Evolutionary conservation across 2,113 vertebrate species (phyloP).

Genomic region (Panthera uncia): DNA sequence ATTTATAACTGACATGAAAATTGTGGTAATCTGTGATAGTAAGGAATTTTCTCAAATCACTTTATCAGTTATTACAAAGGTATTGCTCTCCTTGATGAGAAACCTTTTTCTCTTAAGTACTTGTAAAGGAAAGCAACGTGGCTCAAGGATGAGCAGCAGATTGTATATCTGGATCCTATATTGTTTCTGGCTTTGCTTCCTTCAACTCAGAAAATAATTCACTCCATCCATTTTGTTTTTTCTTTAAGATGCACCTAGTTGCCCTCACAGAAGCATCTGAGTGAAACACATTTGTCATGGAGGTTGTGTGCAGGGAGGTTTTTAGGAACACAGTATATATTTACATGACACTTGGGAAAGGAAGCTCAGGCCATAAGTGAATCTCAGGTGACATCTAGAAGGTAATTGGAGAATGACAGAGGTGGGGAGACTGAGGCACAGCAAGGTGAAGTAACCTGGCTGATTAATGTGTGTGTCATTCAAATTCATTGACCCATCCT

Average conservation of each 20-base stretch:
- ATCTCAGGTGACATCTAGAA: background rate
- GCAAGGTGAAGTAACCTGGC: background rate
- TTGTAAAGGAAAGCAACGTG: background rate
- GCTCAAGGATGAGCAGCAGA: background rate
- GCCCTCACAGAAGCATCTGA: background rate
- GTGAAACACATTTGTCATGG: background rate
- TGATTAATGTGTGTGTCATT: constrained; percentile 46
- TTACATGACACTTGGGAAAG: background rate
- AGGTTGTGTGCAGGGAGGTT: background rate
- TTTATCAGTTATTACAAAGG: background rate
- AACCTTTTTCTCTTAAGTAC: background rate
- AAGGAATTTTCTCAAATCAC: constrained; percentile 15
- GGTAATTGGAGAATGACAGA: background rate
- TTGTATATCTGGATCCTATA: background rate
- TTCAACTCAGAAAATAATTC: constrained; percentile 10
- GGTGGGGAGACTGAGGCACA: background rate
- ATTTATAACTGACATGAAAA: constrained; percentile 37
- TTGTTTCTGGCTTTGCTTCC: background rate
- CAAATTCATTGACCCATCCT: constrained; percentile 36
- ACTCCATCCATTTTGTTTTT: background rate
- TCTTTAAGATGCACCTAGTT: background rate
- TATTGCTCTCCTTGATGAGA: background rate
- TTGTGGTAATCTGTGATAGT: constrained; percentile 37
- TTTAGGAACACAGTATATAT: background rate
- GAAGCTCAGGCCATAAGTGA: background rate